These are phyloP conservation scores for Montipora cactus DNA, from an alignment of 64 coral and sea anemone species.

Conservation along the genomic window DNA sequence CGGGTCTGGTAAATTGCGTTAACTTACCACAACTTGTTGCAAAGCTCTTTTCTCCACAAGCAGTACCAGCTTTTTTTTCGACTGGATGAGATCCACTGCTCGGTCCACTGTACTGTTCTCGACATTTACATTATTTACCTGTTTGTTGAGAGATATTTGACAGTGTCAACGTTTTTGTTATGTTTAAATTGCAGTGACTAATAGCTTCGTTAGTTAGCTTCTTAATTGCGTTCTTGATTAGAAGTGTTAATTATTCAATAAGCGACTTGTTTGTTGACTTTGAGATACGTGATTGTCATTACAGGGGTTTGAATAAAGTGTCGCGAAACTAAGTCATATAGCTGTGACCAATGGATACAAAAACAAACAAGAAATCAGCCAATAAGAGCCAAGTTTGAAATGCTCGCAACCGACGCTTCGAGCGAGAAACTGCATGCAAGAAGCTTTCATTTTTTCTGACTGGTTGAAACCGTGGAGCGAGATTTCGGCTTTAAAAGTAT, in stretches of 20 bases:
- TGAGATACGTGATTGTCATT: too few relatives aligned
- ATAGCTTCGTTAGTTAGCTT: not conserved
- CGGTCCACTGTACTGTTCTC: conserved; percentile 69
- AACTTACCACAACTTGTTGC: conserved; percentile 85
- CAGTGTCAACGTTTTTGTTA: not conserved
- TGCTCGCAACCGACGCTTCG: too few relatives aligned
- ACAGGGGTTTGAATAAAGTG: not conserved
- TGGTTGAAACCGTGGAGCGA: too few relatives aligned
- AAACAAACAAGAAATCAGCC: not conserved
- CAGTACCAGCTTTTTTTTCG: conserved; percentile 72
- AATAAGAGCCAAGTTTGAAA: too few relatives aligned
- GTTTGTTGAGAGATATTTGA: not conserved
- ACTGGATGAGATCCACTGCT: conserved; percentile 73
- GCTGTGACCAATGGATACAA: not conserved
- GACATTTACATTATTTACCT: conserved; percentile 78
- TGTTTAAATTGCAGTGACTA: not conserved
- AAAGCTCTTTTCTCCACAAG: conserved; percentile 81
- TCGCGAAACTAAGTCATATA: not conserved
- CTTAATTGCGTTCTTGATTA: not conserved
- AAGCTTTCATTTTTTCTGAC: too few relatives aligned
- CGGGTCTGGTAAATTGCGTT: not conserved
- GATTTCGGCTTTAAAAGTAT: too few relatives aligned
- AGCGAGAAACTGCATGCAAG: too few relatives aligned
- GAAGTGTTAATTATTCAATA: not conserved
- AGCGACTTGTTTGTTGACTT: too few relatives aligned